Evolutionary conservation across 2,888 invertebrate genomes (phyloP), one percentile per base, ranked within the genome.

Genomic region (Poecilobothrus nobilitatus): DNA sequence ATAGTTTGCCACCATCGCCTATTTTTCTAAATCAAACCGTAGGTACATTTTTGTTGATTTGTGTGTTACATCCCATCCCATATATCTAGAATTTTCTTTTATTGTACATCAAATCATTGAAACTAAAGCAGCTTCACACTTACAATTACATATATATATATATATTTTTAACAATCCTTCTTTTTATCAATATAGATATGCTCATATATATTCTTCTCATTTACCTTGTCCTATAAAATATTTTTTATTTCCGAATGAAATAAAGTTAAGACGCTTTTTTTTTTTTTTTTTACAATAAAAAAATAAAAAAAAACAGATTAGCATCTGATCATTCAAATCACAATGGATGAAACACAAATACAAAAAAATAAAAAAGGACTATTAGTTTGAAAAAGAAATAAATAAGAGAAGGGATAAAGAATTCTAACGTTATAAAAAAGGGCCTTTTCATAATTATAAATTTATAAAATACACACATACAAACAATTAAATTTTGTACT

Each of bases 311-410:
- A 6, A 53, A 53, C 12, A 53, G 71, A 71, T 71, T 71, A 71
- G 71, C 68, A 71, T 71, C 68, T 68, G 70, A 68, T 18, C 53
- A 53, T 53, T 18, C 15, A 18, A 18, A 15, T 15, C 41, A 53
- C 65, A 67, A 67, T 68, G 71, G 67, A 67, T 68, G 44, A 66
- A 53, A 53, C n/a, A 61, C 20, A 69, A 37, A 67, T 71, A 10
- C 37, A 10, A 37, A 37, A 37, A 12, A 12, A 37, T 8, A 2
- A 37, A 10, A 37, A 37, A 37, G 9, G 37, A 37, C 37, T 37
- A 8, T 37, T 1, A 37, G 37, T 10, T 10, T 37, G 37, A 37
- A 37, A 27, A 5, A 27, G 9, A 8, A 7, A 37, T 1, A 10
- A 10, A 37, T 37, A 37, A 7, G 7, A 37, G 37, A 37, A 37